Percentiles rank a stretch among this genome's conserved stretches.
Evolutionary conservation across 2,797 vertebrate genomes (phyloP).

Genomic region (Lindbergichthys nudifrons): DNA sequence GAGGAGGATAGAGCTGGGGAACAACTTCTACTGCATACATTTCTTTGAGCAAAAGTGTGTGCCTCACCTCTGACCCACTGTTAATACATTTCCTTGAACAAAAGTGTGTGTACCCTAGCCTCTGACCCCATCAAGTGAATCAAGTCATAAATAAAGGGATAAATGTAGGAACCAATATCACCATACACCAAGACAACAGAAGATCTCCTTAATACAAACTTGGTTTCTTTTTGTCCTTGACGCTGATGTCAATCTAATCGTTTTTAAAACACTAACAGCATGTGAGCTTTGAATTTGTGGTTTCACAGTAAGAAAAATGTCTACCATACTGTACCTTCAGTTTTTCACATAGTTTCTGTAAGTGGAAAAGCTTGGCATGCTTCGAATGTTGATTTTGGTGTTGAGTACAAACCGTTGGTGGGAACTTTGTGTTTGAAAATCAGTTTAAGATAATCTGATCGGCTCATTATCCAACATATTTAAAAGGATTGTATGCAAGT

Average conservation of each 20-base stretch:
- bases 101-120: too few relatives aligned
- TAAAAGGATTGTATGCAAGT: background rate
- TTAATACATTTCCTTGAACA: too few relatives aligned
- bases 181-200: background rate
- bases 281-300: background rate
- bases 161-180: background rate
- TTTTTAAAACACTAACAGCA: background rate
- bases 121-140: too few relatives aligned
- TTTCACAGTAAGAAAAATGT: too few relatives aligned
- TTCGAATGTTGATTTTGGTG: background rate
- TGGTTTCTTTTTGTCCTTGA: background rate
- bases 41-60: too few relatives aligned
- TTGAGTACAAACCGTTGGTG: too few relatives aligned
- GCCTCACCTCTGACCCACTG: too few relatives aligned
- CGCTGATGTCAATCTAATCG: background rate
- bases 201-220: background rate
- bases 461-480: background rate
- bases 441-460: too few relatives aligned
- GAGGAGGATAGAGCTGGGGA: too few relatives aligned
- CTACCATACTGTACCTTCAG: background rate
- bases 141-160: too few relatives aligned
- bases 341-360: background rate
- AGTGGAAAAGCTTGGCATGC: background rate
- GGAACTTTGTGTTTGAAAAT: background rate
- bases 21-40: too few relatives aligned